Evolutionary conservation across 2,888 invertebrate species (phyloP), one percentile per base, ranked within the genome.

Genomic region (Acleris literana): DNA sequence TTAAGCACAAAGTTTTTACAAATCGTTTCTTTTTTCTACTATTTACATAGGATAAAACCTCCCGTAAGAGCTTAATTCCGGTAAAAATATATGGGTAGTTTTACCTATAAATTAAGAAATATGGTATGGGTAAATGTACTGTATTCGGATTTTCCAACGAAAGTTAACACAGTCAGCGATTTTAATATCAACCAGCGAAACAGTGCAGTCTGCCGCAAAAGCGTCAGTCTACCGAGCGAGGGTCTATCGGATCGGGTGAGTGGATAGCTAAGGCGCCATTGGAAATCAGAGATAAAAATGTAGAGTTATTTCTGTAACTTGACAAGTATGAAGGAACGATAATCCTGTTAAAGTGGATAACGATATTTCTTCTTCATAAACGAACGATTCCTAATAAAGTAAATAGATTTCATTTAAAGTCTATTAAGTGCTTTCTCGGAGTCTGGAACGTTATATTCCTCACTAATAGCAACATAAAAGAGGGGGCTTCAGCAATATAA

Each of bases 161-260:
- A 54, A 49, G 49, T 55, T 59, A 54, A 49, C 59, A 48, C n/a
- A 51, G 55, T 29, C 49, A 49, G 22, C 43, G 55, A 65, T 61
- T 65, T 65, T 65, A 65, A 65, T 65, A 56, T 56, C 22, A 44
- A 18, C 13, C 65, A 56, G 65, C 60, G 60, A 55, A 60, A 61
- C 55, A 49, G 64, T 60, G 64, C 59, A 65, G 51, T 61, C 55
- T 65, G 56, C 65, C 65, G 65, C 65, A 61, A 61, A 16, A 55
- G 55, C 60, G 55, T n/a, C 65, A 61, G 60, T 61, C 55, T 65
- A 65, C 55, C 56, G 55, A 51, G 44, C 44, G 20, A 61, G 51
- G 56, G 51, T 60, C 51, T 51, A 55, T 55, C 51, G 55, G 55
- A 56, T 56, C 55, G 51, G 51, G 65, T 52, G 65, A 61, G 22